Evolutionary conservation across 1,140 invertebrate species (phyloP).

Genomic region (Bombus turneri): DNA sequence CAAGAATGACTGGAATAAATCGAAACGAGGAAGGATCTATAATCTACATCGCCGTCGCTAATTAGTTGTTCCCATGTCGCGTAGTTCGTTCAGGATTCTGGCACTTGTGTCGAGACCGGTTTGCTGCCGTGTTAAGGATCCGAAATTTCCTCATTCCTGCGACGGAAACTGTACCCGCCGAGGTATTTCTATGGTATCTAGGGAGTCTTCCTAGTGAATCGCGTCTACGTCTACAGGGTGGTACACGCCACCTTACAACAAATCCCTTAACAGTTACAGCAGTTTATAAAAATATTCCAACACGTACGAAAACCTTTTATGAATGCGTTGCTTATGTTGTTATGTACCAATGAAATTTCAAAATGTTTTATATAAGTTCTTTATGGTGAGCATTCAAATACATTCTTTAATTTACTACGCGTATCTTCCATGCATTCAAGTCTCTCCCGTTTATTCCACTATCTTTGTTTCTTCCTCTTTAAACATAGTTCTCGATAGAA

Average conservation of each 20-base stretch:
- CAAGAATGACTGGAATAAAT: not conserved
- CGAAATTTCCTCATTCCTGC: conserved; percentile 60
- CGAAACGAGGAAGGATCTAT: not conserved
- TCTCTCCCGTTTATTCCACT: not conserved
- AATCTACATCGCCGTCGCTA: not conserved
- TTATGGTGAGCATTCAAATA: not conserved
- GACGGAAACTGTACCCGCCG: conserved; percentile 48
- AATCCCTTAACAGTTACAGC: not conserved
- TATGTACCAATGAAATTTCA: no score
- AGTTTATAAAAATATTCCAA: not conserved
- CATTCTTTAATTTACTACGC: not conserved
- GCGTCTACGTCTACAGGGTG: conserved; percentile 21
- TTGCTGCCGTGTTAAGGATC: conserved; percentile 43
- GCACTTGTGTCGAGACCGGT: conserved; percentile 16
- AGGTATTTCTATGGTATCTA: conserved; percentile 58
- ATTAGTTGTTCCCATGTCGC: not conserved
- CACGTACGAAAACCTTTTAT: no score
- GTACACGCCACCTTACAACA: not conserved
- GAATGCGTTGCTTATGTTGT: no score
- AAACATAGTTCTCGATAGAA: not conserved
- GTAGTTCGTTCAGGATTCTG: conserved; percentile 43
- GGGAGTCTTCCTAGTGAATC: conserved; percentile 26
- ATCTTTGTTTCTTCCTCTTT: not conserved
- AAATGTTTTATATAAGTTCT: no score
- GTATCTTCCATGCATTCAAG: not conserved